phyloP scores from a whole-genome alignment of 2,888 invertebrate genomes.

The Opisthograptis luteolata region DNA sequence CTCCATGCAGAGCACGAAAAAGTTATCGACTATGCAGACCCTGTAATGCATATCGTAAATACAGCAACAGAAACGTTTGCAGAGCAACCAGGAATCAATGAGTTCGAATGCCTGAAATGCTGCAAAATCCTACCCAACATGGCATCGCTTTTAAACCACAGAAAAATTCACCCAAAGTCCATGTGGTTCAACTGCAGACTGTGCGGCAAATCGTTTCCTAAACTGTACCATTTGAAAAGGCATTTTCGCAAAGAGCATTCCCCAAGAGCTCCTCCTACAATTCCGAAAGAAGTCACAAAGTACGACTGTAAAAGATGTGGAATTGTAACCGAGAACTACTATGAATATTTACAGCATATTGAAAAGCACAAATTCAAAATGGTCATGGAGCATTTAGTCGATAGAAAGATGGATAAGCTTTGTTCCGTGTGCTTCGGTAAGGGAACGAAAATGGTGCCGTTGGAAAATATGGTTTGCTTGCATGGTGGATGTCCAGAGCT shows the following conservation, averaged over 20 bases:
- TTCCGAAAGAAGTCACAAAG: conserved; percentile 17
- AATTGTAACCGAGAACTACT: conserved; percentile 42
- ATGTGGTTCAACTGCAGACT: conserved; percentile 74
- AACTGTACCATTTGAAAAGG: conserved; percentile 53
- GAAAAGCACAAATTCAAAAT: conserved; percentile 74
- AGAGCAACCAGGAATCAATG: conserved; percentile 44
- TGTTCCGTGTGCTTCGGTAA: conserved; percentile 68
- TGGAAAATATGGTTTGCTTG: conserved; percentile 58
- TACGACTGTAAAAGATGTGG: conserved; percentile 65
- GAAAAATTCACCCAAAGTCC: conserved; percentile 63
- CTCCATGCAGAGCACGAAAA: conserved; percentile 56
- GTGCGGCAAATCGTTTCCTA: conserved; percentile 71
- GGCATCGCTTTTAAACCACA: conserved; percentile 62
- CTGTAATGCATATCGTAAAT: conserved; percentile 63
- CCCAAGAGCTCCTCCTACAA: background rate
- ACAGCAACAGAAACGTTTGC: conserved; percentile 42
- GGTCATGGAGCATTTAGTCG: conserved; percentile 59
- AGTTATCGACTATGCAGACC: conserved; percentile 73
- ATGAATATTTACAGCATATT: conserved; percentile 62
- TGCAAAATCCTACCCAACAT: conserved; percentile 63
- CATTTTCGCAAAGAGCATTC: conserved; percentile 45
- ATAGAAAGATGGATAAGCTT: conserved; percentile 57
- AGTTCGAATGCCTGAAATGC: conserved; percentile 69
- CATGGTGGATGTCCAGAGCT: conserved; percentile 69
- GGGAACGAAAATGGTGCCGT: conserved; percentile 44